These are phyloP conservation scores for Varanus komodoensis DNA, from an alignment of 2,113 vertebrate species.

Conservation along the genomic window DNA sequence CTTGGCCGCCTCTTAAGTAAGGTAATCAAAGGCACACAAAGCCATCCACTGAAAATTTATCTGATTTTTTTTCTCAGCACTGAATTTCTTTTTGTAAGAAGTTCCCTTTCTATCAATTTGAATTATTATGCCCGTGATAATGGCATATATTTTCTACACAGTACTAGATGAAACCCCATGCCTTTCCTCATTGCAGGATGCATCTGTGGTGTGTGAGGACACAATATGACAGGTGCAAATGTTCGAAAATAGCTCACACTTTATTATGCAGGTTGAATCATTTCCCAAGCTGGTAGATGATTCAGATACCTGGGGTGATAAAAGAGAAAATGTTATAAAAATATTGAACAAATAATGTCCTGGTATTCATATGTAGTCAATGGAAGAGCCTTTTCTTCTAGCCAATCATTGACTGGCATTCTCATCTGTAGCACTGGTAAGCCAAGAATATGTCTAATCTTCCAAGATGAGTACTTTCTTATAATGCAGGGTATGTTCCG, in stretches of 20 bases:
- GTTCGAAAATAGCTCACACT: conserved; percentile 51
- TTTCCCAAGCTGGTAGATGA: conserved; percentile 57
- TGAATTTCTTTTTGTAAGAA: too few relatives aligned
- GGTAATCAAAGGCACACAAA: too few relatives aligned
- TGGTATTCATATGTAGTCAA: conserved; percentile 32
- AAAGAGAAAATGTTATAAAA: conserved; percentile 42
- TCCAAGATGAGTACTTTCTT: neutral
- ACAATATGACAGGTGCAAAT: conserved; percentile 54
- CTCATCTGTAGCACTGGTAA: conserved; percentile 30
- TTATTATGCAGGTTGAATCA: conserved; percentile 54
- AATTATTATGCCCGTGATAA: too few relatives aligned
- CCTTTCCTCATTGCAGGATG: conserved; percentile 24
- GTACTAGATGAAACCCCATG: conserved; percentile 15
- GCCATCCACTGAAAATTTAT: too few relatives aligned
- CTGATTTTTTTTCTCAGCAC: too few relatives aligned
- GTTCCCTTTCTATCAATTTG: too few relatives aligned
- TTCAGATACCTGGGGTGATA: conserved; percentile 19
- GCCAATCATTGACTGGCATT: conserved; percentile 26
- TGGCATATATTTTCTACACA: too few relatives aligned
- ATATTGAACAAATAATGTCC: neutral
- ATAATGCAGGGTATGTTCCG: neutral
- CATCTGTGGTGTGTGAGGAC: conserved; percentile 31
- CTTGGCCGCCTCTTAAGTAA: too few relatives aligned
- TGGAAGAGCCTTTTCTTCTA: neutral
- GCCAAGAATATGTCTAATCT: neutral